These are phyloP conservation scores for Caenorhabditis angaria DNA, from an alignment of 2,888 invertebrate species.

Conservation along the genomic window DNA sequence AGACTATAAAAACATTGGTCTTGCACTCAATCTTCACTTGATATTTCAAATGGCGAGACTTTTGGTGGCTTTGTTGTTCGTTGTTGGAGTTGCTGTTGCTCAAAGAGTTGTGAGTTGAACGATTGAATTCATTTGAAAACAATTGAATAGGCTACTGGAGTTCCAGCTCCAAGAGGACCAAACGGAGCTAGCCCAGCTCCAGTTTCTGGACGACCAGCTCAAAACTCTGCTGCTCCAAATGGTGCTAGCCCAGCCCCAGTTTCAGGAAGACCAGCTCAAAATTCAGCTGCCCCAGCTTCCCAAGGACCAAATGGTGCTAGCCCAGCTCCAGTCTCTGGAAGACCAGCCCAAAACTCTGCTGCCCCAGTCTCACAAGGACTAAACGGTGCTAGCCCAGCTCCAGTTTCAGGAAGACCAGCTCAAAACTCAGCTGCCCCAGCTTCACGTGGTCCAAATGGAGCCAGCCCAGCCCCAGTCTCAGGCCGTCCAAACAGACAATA, in stretches of 20 bases:
- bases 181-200: not conserved
- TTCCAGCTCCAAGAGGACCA: too few relatives aligned
- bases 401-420: not conserved
- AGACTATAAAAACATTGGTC: too few relatives aligned
- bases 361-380: too few relatives aligned
- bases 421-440: not conserved
- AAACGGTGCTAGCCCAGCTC: too few relatives aligned
- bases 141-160: too few relatives aligned
- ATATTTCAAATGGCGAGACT: not conserved
- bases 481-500: not conserved
- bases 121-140: too few relatives aligned
- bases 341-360: too few relatives aligned
- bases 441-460: not conserved
- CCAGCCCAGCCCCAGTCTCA: too few relatives aligned
- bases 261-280: not conserved
- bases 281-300: too few relatives aligned
- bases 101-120: not conserved
- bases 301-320: too few relatives aligned
- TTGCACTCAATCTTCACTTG: not conserved
- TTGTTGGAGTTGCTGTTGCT: not conserved
- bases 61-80: not conserved
- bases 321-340: too few relatives aligned
- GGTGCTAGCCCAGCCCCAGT: too few relatives aligned
- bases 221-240: not conserved
- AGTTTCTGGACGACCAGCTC: not conserved